Evolutionary conservation across 92 coral and sea anemone genomes (phyloP).

Genomic region (Umimayanthus kanabou): DNA sequence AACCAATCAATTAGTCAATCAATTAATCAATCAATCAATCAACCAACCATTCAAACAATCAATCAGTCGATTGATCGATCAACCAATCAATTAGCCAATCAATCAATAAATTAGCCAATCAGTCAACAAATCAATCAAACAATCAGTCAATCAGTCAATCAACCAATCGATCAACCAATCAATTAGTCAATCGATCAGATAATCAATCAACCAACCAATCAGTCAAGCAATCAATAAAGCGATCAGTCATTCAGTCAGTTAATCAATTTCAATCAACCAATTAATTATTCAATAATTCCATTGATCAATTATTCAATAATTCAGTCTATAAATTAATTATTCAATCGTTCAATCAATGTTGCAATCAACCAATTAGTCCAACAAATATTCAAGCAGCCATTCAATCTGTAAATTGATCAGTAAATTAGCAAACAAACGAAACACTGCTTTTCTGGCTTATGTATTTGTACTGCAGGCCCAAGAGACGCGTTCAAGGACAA

Average conservation of each 20-base stretch:
- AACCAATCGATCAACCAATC: background rate
- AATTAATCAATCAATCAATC: background rate
- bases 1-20: background rate
- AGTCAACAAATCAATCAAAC: background rate
- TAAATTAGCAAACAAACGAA: background rate
- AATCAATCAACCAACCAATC: background rate
- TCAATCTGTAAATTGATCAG: background rate
- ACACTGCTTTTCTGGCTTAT: background rate
- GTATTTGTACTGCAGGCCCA: background rate
- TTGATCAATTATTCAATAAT: no score
- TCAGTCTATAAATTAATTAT: no score
- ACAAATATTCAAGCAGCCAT: background rate
- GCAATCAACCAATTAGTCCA: background rate
- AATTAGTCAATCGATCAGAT: background rate
- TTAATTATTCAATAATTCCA: background rate
- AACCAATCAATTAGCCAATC: background rate
- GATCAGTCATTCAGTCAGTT: background rate
- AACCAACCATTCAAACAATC: background rate
- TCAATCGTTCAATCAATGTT: no score
- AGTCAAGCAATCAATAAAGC: no score
- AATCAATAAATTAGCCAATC: background rate
- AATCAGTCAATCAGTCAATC: background rate
- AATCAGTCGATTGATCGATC: no score
- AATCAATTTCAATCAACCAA: background rate
- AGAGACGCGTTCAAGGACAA: slow-evolving; percentile 51